Conservation (phyloP, 1,140 invertebrate species). For the Catajapyx aquilonaris region DNA sequence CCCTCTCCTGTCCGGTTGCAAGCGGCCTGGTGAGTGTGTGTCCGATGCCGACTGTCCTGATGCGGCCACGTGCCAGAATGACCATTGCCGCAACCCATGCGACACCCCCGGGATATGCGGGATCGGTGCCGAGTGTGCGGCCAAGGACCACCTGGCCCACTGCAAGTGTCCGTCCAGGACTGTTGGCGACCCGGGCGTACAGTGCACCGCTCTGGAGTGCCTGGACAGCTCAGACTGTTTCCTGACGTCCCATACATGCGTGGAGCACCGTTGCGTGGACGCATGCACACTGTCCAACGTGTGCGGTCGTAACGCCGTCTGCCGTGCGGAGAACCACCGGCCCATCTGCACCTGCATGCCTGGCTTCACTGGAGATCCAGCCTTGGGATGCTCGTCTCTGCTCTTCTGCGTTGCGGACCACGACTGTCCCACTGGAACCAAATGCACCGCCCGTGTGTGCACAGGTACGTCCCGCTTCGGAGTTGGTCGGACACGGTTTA, state of each 20-base stretch:
- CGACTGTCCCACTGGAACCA: constrained; percentile 56
- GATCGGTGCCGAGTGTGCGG: constrained; percentile 44
- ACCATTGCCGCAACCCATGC: constrained; percentile 62
- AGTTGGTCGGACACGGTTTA: no score
- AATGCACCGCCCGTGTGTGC: constrained; percentile 61
- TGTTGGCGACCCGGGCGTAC: constrained; percentile 42
- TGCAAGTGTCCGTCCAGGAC: constrained; percentile 55
- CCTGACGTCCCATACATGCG: constrained; percentile 42
- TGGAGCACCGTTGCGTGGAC: constrained; percentile 56
- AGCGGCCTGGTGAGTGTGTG: constrained; percentile 55
- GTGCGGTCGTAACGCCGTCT: constrained; percentile 58
- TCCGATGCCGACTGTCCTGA: constrained; percentile 55
- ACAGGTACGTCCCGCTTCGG: constrained; percentile 31
- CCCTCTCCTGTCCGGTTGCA: constrained; percentile 38
- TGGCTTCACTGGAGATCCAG: constrained; percentile 65
- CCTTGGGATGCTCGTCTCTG: constrained; percentile 52
- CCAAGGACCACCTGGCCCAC: constrained; percentile 32
- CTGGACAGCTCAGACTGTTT: constrained; percentile 53
- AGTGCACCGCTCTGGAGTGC: constrained; percentile 50
- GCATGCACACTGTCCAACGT: constrained; percentile 56
- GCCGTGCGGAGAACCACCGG: constrained; percentile 33
- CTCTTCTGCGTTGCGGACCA: constrained; percentile 44
- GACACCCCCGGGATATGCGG: constrained; percentile 40
- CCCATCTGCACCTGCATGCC: constrained; percentile 52
- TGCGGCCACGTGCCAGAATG: constrained; percentile 50